Base-by-base conservation (phyloP, 2,113 vertebrate genomes). In the Hiodon tergisus region DNA sequence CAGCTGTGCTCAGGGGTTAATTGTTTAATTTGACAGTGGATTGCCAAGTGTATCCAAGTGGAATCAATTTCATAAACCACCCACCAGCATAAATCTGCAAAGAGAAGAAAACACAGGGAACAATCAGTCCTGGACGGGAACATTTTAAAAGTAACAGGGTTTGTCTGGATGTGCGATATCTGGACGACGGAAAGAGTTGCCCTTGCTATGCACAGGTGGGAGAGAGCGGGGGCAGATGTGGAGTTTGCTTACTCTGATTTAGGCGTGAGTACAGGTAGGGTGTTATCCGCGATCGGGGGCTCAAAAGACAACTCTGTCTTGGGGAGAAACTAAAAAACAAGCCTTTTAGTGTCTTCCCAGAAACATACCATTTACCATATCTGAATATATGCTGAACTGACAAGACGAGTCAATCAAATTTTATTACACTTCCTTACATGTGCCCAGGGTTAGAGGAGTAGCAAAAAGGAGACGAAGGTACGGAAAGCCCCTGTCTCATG, bases 71-170 rank as follows among this genome's bases (percentile, higher is more conserved):
- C 50, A 13, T 3, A 69, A 16, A 5, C 50, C 16, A 69, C 70
- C 78, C 76, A 79, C 69, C 74, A 77, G 71, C 67, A 79, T 83
- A 83, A 86, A 82, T 83, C 81, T 80, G 78, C 54, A 53, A 54
- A 13, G 69, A 76, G 47, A 13, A 17, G 50, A 71, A 83, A 83
- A 86, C 83, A 78, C 81, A 78, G 76, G 61, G 78, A 11, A 50
- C 5, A 80, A 85, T 86, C 83, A 84, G 63, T 73, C 76, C 73
- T 70, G 60, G n/a, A n/a, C n/a, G n/a, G n/a, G n/a, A n/a, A n/a
- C n/a, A n/a, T n/a, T n/a, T 74, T 73, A 71, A 16, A 3, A 65
- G 73, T 77, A 67, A 74, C 79, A 76, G 59, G 78, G 76, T 76
- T 14, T 58, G 79, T 78, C 72, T 79, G 75, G 17, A 17, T 63